Evolutionary conservation across 2,113 vertebrate species (phyloP).

Genomic region (Hiodon tergisus): DNA sequence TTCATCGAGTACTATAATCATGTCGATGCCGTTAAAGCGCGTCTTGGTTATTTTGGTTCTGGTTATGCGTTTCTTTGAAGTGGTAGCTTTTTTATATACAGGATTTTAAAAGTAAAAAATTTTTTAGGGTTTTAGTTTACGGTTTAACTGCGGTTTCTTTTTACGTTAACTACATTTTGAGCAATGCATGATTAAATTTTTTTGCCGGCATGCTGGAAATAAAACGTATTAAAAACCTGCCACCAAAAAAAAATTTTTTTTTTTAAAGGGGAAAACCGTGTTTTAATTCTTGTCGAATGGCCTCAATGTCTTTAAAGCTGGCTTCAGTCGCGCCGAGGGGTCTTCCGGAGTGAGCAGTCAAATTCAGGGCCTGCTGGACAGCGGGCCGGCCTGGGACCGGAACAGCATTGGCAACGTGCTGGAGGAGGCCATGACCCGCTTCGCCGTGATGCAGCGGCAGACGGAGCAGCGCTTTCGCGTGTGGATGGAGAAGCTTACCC

Average conservation of each 20-base stretch:
- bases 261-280: conserved; percentile 37
- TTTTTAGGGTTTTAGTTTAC: too few species aligned
- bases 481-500: conserved; percentile 86
- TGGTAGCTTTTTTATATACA: too few species aligned
- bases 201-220: conserved; percentile 6
- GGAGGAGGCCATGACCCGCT: conserved; percentile 89
- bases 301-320: conserved; percentile 96
- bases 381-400: conserved; percentile 76
- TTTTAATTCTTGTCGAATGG: conserved; percentile 74
- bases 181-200: conserved; percentile 11
- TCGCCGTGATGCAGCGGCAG: conserved; percentile 87
- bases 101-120: too few species aligned
- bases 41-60: too few species aligned
- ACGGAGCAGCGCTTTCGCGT: conserved; percentile 83
- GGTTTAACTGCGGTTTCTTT: background rate
- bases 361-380: conserved; percentile 82
- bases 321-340: conserved; percentile 76
- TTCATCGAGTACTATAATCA: too few species aligned
- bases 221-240: background rate
- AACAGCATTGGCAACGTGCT: conserved; percentile 83
- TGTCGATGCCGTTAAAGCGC: too few species aligned
- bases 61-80: too few species aligned
- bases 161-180: background rate
- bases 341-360: conserved; percentile 75
- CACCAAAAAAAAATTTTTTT: background rate